phyloP scores from a whole-genome alignment of 2,888 invertebrate genomes.

The Molanna angustata region DNA sequence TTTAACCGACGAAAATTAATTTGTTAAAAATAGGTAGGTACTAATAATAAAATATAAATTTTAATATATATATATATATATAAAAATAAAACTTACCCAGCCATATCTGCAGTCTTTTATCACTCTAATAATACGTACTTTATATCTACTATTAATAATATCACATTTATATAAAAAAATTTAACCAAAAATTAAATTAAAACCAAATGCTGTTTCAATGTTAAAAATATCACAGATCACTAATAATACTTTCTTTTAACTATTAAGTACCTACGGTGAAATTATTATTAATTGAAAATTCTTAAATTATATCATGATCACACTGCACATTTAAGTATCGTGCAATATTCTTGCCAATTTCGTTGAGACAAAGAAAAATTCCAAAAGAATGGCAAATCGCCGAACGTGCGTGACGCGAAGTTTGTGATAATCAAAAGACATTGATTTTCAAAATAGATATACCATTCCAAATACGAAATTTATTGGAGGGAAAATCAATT shows the following conservation, averaged over 20 bases:
- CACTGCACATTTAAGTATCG: not conserved
- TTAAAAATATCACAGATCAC: constrained; percentile 20
- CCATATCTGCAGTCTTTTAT: not conserved
- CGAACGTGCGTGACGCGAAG: constrained; percentile 5
- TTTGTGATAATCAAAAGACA: constrained; percentile 7
- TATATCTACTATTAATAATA: no score
- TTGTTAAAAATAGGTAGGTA: no score
- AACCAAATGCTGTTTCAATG: no score
- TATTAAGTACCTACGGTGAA: not conserved
- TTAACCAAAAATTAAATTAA: not conserved
- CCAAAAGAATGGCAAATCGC: constrained; percentile 4
- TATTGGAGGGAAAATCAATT: no score
- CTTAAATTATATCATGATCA: no score
- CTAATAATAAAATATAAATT: no score
- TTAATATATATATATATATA: no score
- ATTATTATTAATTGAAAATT: not conserved
- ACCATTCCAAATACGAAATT: no score
- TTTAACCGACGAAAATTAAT: no score
- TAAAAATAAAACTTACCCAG: no score
- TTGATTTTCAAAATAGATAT: constrained; percentile 17
- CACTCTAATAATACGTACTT: no score
- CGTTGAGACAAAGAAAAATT: constrained; percentile 11
- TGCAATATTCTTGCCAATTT: constrained; percentile 13
- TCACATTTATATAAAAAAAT: no score
- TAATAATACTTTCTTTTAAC: not conserved